Evolutionary conservation across 2,797 vertebrate genomes (phyloP), one percentile per base, ranked within the genome.

Genomic region (Toxotes lorentzi): DNA sequence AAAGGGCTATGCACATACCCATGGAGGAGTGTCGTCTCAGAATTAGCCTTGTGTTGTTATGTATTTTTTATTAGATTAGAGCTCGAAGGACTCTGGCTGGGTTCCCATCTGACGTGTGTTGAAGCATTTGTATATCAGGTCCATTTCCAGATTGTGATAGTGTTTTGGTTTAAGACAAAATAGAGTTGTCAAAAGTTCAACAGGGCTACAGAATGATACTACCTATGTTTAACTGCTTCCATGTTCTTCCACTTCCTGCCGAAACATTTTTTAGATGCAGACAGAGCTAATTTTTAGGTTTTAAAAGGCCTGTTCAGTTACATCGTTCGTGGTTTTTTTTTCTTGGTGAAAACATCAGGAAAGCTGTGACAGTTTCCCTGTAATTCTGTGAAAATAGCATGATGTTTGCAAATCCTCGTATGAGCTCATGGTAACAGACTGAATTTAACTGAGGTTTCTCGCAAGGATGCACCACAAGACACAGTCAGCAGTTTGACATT

Each of bases 11-110:
- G 54, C 74, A 58, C 7, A 59, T 63, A 72, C 48, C 60, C 61
- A 56, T 53, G 32, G 63, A 24, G 72, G 50, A 53, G 48, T 23
- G 61, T 38, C 58, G 80, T 53, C 63, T 30, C 51, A 73, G 73
- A 84, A 76, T 82, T 79, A 79, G 61, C 73, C 65, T 34, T 17
- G 61, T 79, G 75, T 35, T 64, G 30, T 77, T 83, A 7, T 24
- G 14, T 54, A 65, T 72, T 67, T 72, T 48, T 60, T 74, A 78
- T 79, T 58, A 77, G 54, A 75, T 70, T 53, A 62, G n/a, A 80
- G 58, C 66, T 78, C n/a, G 1, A 21, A 59, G 60, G 64, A 38
- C 43, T 13, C 47, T 58, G 69, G 68, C 73, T 68, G n/a, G 13
- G 19, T 45, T 64, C 35, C 76, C 51, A 12, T 61, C 32, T 48